Evolutionary conservation across 2,888 invertebrate genomes (phyloP).

Genomic region (Volucella inanis): DNA sequence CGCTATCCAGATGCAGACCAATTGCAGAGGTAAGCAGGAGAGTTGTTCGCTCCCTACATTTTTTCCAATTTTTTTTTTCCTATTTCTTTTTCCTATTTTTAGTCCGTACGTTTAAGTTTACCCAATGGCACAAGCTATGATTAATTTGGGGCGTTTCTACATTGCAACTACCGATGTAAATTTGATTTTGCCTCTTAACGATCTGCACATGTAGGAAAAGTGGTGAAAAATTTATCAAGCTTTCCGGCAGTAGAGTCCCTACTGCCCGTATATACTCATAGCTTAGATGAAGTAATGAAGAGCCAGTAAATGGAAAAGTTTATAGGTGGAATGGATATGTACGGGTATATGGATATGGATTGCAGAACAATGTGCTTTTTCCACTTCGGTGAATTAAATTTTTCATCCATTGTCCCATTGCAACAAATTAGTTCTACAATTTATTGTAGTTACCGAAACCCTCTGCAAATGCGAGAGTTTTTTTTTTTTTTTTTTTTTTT

Average conservation of each 20-base stretch:
- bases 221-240: conserved; percentile 52
- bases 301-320: conserved; percentile 32
- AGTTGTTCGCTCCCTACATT: conserved; percentile 12
- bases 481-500: no score
- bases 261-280: background rate
- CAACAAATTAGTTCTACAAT: conserved; percentile 30
- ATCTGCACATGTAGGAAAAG: conserved; percentile 20
- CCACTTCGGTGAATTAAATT: conserved; percentile 31
- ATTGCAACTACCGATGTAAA: conserved; percentile 54
- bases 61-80: background rate
- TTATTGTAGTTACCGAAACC: background rate
- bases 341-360: no score
- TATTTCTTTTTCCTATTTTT: background rate
- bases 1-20: conserved; percentile 48
- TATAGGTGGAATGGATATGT: conserved; percentile 1
- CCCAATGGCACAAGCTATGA: conserved; percentile 62
- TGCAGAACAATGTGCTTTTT: background rate
- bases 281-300: conserved; percentile 36
- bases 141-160: conserved; percentile 62
- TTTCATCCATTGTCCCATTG: conserved; percentile 6
- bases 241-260: conserved; percentile 37
- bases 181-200: conserved; percentile 63
- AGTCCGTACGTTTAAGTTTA: conserved; percentile 40
- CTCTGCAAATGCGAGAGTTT: background rate
- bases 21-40: conserved; percentile 54